phyloP scores from a whole-genome alignment of 2,888 invertebrate species.

The Catocala fraxini region DNA sequence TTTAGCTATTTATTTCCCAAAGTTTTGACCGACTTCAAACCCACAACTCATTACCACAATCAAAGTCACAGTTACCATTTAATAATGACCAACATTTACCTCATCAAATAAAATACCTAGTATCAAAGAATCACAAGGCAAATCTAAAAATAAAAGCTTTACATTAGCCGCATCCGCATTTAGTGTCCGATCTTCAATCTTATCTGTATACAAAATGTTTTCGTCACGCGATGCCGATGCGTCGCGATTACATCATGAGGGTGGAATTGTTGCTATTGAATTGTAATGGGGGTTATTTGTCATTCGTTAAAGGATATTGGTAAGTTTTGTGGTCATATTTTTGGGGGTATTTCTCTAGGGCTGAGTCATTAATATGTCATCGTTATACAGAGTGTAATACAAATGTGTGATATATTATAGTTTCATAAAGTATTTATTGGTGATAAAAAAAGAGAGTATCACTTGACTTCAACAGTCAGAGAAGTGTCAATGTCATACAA shows the following conservation, averaged over 20 bases:
- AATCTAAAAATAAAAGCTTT: conserved; percentile 42
- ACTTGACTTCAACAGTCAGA: too few relatives aligned
- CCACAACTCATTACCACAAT: too few relatives aligned
- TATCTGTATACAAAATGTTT: conserved; percentile 46
- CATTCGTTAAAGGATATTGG: conserved; percentile 19
- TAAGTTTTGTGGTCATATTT: conserved; percentile 3
- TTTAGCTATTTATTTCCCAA: too few relatives aligned
- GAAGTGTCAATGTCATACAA: too few relatives aligned
- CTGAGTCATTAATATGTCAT: conserved; percentile 10
- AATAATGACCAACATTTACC: not conserved
- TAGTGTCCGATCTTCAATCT: conserved; percentile 41
- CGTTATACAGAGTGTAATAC: too few relatives aligned
- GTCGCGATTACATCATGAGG: conserved; percentile 50
- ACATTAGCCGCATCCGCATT: conserved; percentile 49
- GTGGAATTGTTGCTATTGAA: conserved; percentile 49
- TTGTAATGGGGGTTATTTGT: conserved; percentile 36
- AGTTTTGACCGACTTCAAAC: too few relatives aligned
- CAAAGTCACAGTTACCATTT: too few relatives aligned
- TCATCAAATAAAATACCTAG: conserved; percentile 8
- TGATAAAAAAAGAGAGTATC: too few relatives aligned
- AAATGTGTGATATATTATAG: too few relatives aligned
- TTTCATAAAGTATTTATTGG: too few relatives aligned
- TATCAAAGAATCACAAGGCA: conserved; percentile 26
- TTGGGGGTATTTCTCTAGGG: not conserved
- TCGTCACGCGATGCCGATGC: conserved; percentile 40